phyloP scores from a whole-genome alignment of 2,113 vertebrate genomes.

The Bettongia penicillata region DNA sequence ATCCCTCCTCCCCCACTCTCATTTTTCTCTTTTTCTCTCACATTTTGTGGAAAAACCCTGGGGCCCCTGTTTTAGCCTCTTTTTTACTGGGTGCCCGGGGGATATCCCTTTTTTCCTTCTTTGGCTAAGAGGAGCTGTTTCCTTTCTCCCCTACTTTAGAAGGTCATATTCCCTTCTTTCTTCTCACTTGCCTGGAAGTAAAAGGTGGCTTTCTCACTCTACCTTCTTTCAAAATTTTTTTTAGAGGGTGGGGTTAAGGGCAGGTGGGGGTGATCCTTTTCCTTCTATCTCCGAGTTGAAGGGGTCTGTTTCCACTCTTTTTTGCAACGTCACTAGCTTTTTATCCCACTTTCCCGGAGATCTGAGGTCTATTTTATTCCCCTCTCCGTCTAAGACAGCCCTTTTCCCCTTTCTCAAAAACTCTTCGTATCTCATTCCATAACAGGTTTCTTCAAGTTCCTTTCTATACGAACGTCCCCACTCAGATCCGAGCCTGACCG shows the following conservation, averaged over 20 bases:
- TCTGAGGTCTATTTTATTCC: background rate
- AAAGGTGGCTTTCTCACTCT: background rate
- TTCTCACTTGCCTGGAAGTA: background rate
- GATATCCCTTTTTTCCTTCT: background rate
- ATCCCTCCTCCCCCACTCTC: too few relatives aligned
- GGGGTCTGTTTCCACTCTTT: background rate
- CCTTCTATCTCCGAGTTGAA: background rate
- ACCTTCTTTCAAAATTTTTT: background rate
- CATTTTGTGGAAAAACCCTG: background rate
- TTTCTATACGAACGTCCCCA: too few relatives aligned
- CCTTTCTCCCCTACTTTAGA: background rate
- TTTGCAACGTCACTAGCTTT: background rate
- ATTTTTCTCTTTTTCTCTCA: background rate
- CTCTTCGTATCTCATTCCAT: background rate
- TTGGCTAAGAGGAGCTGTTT: background rate
- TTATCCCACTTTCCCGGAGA: too few relatives aligned
- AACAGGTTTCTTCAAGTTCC: background rate
- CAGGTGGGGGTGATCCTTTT: background rate
- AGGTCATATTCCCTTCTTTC: background rate
- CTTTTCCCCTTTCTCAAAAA: background rate
- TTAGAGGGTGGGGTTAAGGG: rapidly evolving
- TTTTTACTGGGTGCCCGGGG: background rate
- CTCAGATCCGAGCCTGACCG: background rate
- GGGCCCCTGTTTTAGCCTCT: background rate
- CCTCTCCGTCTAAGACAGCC: background rate